A percentile compares a stretch with the other conserved stretches of the same genome.
These are phyloP conservation scores for Chaenodraco wilsoni DNA, from an alignment of 2,797 vertebrate genomes.

Conservation along the genomic window DNA sequence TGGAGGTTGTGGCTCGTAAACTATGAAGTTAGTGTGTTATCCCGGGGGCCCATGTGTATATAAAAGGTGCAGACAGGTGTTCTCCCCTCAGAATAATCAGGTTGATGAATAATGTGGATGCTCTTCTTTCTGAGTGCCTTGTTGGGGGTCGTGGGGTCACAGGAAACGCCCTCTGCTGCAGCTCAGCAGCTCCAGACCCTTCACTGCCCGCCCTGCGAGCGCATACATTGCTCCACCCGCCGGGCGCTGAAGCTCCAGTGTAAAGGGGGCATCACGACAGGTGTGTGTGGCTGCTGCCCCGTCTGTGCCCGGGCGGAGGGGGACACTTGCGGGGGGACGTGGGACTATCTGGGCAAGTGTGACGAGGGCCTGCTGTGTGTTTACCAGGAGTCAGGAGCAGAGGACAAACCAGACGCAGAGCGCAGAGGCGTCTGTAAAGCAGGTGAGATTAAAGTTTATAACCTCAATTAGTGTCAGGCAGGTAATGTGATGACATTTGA, in stretches of 20 bases:
- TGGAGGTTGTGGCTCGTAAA: constrained; percentile 69
- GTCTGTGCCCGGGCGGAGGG: constrained; percentile 73
- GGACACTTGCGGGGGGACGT: constrained; percentile 80
- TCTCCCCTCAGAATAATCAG: constrained; percentile 24
- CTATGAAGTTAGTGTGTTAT: constrained; percentile 28
- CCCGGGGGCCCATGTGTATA: constrained; percentile 44
- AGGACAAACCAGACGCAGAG: constrained; percentile 49
- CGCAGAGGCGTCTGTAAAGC: constrained; percentile 72
- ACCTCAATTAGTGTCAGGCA: not conserved
- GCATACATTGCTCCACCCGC: constrained; percentile 78
- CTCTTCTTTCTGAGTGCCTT: constrained; percentile 47
- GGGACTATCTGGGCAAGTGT: constrained; percentile 84
- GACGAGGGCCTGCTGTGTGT: constrained; percentile 80
- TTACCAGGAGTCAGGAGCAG: constrained; percentile 52
- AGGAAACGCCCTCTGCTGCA: constrained; percentile 3
- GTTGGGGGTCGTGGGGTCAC: constrained; percentile 45
- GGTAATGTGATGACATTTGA: not conserved
- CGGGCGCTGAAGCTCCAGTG: constrained; percentile 76
- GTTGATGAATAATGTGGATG: constrained; percentile 46
- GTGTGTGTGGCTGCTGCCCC: constrained; percentile 82
- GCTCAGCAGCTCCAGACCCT: constrained; percentile 70
- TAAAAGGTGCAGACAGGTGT: constrained; percentile 55
- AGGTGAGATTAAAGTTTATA: constrained; percentile 57
- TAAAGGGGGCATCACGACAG: constrained; percentile 77
- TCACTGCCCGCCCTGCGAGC: constrained; percentile 81